Evolutionary conservation across 2,888 invertebrate species (phyloP), one percentile per base, ranked within the genome.

Genomic region (Alloscopus bannaensis): DNA sequence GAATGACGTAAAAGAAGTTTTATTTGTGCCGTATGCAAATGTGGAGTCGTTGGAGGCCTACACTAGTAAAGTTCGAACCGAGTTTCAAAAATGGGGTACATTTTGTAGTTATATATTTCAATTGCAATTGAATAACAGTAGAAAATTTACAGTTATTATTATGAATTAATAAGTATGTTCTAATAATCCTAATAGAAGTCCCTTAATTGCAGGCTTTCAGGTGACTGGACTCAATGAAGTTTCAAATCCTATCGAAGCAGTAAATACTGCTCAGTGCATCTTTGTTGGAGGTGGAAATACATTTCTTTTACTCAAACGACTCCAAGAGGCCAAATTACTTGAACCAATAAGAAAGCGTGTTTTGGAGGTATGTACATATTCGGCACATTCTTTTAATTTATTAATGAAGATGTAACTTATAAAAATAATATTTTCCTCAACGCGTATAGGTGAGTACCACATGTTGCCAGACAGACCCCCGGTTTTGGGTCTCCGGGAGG

Each of bases 201-300:
- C 16, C 31, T 59, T 13, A 42, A 16, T 29, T 42, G 16, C 50
- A 90, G 90, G 91, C 26, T 92, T 91, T 86, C 87, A 90, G 73
- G 91, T 94, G 1, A 90, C 90, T 78, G 92, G 94, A 11, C 89
- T 94, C 55, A 94, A 95, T 87, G 86, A 87, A 79, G 84, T 84
- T 0, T 79, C 89, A 8, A 89, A 93, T 87, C 91, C 92, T 18
- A 86, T 88, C 3, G 87, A 89, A 70, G 92, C 92, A 22, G 88
- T 94, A 0, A 88, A 89, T 64, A 87, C 89, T 24, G 92, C 93
- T 0, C 90, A 93, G 88, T 93, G 93, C 29, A 91, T 95, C 84
- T 94, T 93, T 88, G 88, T 95, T 40, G 95, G 94, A 8, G 95
- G 95, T 60, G 95, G 95, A 55, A 95, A 95, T 87, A 94, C 94